These are phyloP conservation scores for Cyprinus carpio DNA, from an alignment of 2,113 vertebrate species.

Conservation along the genomic window DNA sequence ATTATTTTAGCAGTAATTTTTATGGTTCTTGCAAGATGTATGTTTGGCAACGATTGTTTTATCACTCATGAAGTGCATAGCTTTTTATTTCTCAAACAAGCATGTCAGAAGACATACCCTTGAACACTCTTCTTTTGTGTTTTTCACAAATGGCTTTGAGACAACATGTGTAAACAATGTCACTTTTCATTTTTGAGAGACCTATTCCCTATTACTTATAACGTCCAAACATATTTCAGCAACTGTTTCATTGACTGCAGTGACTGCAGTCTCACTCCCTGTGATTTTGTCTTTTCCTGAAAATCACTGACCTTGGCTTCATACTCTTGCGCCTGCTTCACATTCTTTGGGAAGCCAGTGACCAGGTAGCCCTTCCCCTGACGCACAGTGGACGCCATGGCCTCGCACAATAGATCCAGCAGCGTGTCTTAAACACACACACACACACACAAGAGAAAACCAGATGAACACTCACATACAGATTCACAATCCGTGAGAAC, in stretches of 20 bases:
- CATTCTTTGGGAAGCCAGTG: conserved; percentile 83
- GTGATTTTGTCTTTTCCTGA: conserved; percentile 25
- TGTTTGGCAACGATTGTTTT: too few species aligned
- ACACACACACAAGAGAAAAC: neutral
- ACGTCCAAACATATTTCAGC: neutral
- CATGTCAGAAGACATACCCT: too few species aligned
- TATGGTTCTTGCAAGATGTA: too few species aligned
- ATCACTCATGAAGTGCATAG: too few species aligned
- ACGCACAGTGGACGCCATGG: conserved; percentile 70
- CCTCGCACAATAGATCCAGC: conserved; percentile 85
- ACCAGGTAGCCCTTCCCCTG: conserved; percentile 84
- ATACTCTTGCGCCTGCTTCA: conserved; percentile 85
- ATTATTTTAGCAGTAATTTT: too few species aligned
- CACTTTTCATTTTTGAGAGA: neutral
- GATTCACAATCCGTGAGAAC: neutral
- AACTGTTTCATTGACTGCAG: neutral
- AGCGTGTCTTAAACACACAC: conserved; percentile 70
- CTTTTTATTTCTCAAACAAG: too few species aligned
- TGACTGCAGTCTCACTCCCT: neutral
- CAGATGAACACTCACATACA: conserved; percentile 36
- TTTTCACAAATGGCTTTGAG: neutral
- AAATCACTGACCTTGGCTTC: conserved; percentile 81
- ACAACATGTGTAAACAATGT: neutral
- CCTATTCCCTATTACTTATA: neutral
- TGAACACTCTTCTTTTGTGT: neutral